Conservation (phyloP, 1,140 invertebrate species). For the Leptinotarsa defecta region DNA sequence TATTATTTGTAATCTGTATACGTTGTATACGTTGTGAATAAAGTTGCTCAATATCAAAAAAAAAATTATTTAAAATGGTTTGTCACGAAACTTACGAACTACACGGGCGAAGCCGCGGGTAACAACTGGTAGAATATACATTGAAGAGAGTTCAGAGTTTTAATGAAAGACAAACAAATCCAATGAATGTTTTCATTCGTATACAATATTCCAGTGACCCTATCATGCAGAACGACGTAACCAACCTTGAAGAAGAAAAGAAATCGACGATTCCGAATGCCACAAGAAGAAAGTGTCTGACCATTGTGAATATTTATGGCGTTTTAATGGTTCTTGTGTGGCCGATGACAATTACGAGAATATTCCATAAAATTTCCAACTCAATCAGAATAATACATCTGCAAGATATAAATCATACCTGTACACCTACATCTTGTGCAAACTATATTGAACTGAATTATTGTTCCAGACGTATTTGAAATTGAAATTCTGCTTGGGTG, state of each 20-base stretch:
- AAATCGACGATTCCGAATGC: not conserved
- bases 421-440: not conserved
- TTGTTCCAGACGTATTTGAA: not conserved
- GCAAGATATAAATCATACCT: conserved; percentile 6
- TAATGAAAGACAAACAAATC: no score
- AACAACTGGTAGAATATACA: no score
- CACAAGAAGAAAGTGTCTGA: not conserved
- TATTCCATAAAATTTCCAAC: conserved; percentile 8
- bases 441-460: conserved; percentile 1
- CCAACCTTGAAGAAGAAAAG: conserved; percentile 2
- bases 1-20: no score
- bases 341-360: conserved; percentile 2
- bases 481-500: conserved; percentile 1
- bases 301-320: not conserved
- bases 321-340: conserved; percentile 2
- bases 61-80: no score
- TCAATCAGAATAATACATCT: conserved; percentile 6
- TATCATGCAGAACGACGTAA: not conserved
- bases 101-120: no score
- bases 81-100: no score
- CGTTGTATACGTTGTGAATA: no score
- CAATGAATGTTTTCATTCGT: no score
- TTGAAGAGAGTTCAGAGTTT: no score
- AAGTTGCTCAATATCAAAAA: no score
- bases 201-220: not conserved